Percentiles rank a stretch among this genome's conserved stretches.
phyloP scores from a whole-genome alignment of 2,797 vertebrate genomes.

The Coendou prehensilis region DNA sequence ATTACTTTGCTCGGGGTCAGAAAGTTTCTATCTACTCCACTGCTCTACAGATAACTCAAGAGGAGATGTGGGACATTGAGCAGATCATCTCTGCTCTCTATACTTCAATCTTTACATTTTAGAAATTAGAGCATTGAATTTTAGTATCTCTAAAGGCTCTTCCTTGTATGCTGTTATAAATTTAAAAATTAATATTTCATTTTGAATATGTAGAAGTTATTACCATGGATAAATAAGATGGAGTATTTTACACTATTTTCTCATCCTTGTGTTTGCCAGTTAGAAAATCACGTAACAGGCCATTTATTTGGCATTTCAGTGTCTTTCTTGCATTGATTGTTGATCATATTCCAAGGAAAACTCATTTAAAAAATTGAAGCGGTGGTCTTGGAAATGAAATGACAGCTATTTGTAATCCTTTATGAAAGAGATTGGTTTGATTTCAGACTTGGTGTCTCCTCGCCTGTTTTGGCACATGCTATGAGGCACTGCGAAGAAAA shows the following conservation, averaged over 20 bases:
- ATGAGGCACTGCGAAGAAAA: constrained; percentile 24
- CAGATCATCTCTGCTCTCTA: background rate
- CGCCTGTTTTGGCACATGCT: constrained; percentile 11
- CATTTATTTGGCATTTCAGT: constrained; percentile 56
- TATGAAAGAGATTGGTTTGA: constrained; percentile 37
- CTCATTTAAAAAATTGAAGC: constrained; percentile 51
- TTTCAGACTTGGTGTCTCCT: constrained; percentile 51
- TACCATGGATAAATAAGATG: constrained; percentile 1
- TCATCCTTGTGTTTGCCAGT: constrained; percentile 5
- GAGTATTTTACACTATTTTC: constrained; percentile 23
- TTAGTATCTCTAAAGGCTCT: background rate
- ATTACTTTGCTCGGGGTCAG: background rate
- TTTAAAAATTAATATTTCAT: constrained; percentile 64
- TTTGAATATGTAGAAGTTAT: constrained; percentile 42
- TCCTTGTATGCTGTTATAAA: background rate
- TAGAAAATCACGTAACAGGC: constrained; percentile 27
- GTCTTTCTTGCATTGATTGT: constrained; percentile 47
- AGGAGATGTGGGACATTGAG: background rate
- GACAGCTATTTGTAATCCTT: constrained; percentile 67
- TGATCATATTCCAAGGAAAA: constrained; percentile 70
- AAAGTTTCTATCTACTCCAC: background rate
- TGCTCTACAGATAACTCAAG: constrained; percentile 38
- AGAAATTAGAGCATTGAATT: background rate
- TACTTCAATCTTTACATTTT: background rate
- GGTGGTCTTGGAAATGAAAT: constrained; percentile 61